phyloP scores from a whole-genome alignment of 37 sponge, comb jelly and placozoan genomes.

The Geodia barretti region DNA sequence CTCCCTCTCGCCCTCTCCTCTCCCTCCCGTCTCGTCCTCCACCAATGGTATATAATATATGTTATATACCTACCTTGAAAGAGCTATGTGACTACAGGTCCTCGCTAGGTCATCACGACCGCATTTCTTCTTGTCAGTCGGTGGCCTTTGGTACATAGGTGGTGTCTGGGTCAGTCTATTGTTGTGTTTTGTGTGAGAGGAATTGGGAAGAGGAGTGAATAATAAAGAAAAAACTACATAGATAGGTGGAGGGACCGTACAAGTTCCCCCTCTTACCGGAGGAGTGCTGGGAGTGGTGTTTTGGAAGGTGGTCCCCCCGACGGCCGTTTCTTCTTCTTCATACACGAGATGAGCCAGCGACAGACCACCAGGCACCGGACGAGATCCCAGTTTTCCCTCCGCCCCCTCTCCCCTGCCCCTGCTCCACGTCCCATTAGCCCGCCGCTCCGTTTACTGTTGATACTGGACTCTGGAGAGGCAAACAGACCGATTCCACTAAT shows the following conservation, averaged over 20 bases:
- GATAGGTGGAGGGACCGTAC: not conserved
- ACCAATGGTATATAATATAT: not conserved
- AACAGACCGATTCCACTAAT: not conserved
- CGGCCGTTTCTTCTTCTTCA: conserved; percentile 40
- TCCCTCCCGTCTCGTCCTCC: not conserved
- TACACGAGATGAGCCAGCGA: conserved; percentile 58
- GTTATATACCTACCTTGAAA: conserved; percentile 53
- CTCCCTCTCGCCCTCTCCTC: not conserved
- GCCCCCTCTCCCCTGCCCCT: not conserved
- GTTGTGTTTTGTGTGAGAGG: not conserved
- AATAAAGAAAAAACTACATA: no score
- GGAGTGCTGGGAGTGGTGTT: conserved; percentile 64
- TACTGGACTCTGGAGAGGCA: not conserved
- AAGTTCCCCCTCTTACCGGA: conserved; percentile 11
- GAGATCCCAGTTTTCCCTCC: not conserved
- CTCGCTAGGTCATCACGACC: conserved; percentile 95
- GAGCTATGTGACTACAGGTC: conserved; percentile 96
- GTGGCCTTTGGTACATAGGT: conserved; percentile 40
- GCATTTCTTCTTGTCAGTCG: conserved; percentile 72
- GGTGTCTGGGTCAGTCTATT: not conserved
- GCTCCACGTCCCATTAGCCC: not conserved
- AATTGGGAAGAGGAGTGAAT: not conserved
- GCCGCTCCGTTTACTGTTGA: not conserved
- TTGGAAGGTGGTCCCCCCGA: conserved; percentile 42
- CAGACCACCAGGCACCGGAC: conserved; percentile 44